Evolutionary conservation across 2,797 vertebrate species (phyloP).

Genomic region (Girardinus metallicus): DNA sequence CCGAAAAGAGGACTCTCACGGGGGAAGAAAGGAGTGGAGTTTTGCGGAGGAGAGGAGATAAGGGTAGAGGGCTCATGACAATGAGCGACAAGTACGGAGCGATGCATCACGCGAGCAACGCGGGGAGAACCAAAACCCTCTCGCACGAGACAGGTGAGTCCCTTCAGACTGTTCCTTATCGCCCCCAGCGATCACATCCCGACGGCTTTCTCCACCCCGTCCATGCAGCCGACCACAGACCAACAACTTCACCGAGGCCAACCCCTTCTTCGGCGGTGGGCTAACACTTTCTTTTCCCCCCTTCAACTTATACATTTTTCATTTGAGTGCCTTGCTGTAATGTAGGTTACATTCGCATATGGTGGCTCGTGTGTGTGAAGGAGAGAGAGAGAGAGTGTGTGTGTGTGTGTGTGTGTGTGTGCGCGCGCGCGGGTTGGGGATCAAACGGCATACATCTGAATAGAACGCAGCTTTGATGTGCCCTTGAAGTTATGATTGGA

Average conservation of each 20-base stretch:
- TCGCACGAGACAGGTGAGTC: conserved; percentile 85
- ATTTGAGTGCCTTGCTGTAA: conserved; percentile 18
- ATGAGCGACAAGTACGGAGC: conserved; percentile 76
- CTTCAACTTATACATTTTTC: conserved; percentile 13
- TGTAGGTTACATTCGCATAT: conserved; percentile 42
- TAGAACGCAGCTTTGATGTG: conserved; percentile 75
- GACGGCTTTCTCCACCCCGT: conserved; percentile 12
- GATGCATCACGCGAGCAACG: conserved; percentile 84
- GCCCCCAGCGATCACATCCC: conserved; percentile 21
- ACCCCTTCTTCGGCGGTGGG: conserved; percentile 16
- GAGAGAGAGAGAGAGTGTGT: too few species aligned
- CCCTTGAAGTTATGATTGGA: conserved; percentile 76
- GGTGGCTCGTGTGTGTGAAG: not conserved
- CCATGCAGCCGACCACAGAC: not conserved
- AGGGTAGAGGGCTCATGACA: conserved; percentile 69
- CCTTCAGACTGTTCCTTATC: conserved; percentile 44
- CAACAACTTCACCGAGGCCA: conserved; percentile 31
- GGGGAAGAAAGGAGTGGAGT: conserved; percentile 70
- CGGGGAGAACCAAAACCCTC: conserved; percentile 82
- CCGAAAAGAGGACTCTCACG: conserved; percentile 68
- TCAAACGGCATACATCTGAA: conserved; percentile 75
- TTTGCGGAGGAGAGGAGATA: conserved; percentile 67
- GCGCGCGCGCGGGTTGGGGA: conserved; percentile 43
- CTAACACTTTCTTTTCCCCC: conserved; percentile 19
- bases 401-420: not conserved